Base-by-base conservation (phyloP, 2,888 invertebrate species). In the Drosophila fungiperda region DNA sequence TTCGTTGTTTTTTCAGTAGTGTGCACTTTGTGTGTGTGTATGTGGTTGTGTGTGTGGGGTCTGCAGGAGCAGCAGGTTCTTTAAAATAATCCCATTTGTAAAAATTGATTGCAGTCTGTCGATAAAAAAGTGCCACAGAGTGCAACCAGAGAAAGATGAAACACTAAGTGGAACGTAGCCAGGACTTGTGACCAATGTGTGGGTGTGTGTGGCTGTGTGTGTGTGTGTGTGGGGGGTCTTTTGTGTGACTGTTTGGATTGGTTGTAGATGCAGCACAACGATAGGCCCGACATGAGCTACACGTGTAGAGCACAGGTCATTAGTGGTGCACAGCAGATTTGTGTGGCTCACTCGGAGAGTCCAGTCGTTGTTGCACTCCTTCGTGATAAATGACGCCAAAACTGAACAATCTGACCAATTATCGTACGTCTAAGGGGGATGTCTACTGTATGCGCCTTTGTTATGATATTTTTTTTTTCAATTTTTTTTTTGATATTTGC, bases 61-160 rank as follows among this genome's bases (percentile, higher is more conserved):
- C 54, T 59, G 63, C 66, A 60, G 29, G 17, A 50, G 72, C 54
- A 70, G 65, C 52, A 67, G 73, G 79, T 69, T 75, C 76, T 78
- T 78, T 78, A 89, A 89, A 89, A 87, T 87, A 87, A 87, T 87
- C 87, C 87, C 90, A 87, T 87, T 87, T 87, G 87, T 89, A 85
- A 89, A 87, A 87, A 87, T 87, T 87, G 87, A 87, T 87, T 89
- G 87, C 87, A 89, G 86, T 89, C 83, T 87, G 88, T 81, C 88
- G 87, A 87, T 89, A 87, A 89, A 87, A 79, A 83, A 75, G 67
- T 71, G 62, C 52, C 70, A 55, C 35, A 52, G 35, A 29, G 55
- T 61, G 55, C 57, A 65, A 55, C 33, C 45, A 54, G 67, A 55
- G 59, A 75, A 86, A 86, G 88, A 85, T 85, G 83, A 84, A 75